Percentiles rank a stretch among this genome's conserved stretches.
Evolutionary conservation across 2,113 vertebrate species (phyloP).

Genomic region (Tragelaphus buxtoni): DNA sequence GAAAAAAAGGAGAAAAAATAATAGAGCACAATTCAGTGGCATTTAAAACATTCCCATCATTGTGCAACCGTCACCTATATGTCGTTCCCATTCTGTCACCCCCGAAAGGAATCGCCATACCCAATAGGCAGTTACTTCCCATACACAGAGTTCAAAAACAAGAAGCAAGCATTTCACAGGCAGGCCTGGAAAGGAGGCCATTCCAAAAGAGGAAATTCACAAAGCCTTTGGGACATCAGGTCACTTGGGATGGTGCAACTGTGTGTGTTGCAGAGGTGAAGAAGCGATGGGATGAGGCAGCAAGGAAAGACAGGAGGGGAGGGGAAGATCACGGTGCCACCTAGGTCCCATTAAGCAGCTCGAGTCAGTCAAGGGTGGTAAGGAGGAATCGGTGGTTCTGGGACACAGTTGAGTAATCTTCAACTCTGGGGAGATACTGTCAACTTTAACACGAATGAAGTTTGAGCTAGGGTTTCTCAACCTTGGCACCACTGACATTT

Average conservation of each 20-base stretch:
- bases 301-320: not conserved
- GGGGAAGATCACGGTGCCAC: accelerated
- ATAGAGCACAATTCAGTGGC: not conserved
- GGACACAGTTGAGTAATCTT: not conserved
- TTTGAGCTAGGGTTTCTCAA: not conserved
- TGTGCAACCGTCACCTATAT: not conserved
- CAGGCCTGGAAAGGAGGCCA: not conserved
- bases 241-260: not conserved
- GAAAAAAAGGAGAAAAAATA: not conserved
- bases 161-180: not conserved
- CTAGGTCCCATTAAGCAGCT: not conserved
- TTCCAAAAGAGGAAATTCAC: not conserved
- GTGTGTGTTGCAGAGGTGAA: not conserved
- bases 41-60: not conserved
- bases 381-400: not conserved
- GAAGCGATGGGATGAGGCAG: not conserved
- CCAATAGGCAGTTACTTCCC: not conserved
- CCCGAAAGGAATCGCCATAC: not conserved
- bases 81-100: not conserved
- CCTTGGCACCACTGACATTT: not conserved
- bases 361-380: not conserved
- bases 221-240: not conserved
- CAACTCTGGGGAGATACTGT: not conserved
- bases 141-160: not conserved
- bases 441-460: not conserved